Evolutionary conservation across 92 coral and sea anemone genomes (phyloP), one percentile per base, ranked within the genome.

Genomic region (Epizoanthus ramosus): DNA sequence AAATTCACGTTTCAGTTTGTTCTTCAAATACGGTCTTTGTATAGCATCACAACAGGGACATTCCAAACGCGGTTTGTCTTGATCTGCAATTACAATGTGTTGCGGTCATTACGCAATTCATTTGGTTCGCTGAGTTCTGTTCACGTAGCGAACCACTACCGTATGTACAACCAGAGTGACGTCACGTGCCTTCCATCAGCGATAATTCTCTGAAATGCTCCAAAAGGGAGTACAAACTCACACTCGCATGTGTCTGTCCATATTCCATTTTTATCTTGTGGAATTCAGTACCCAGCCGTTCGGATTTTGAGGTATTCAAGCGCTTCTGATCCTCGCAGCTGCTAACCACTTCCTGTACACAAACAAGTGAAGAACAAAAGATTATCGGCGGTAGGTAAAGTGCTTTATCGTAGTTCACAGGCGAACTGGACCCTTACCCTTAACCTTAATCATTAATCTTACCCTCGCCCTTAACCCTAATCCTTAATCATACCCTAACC

Each of bases 161-260:
- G n/a, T n/a, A 9, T 25, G 3, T 17, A 53, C 9, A 70, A n/a
- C 57, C n/a, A 31, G 33, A 10, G 41, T 19, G 35, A 66, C 19
- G 79, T 82, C 79, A 69, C 71, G 58, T 35, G 60, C 70, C 84
- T 25, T 92, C 94, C 59, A 83, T 45, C 37, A 93, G 57, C 19
- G 97, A 90, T 83, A 93, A 71, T 74, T 93, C 97, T 88, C 94
- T 74, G 70, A 93, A 90, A 71, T 79, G 92, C 68, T 93, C 92
- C 88, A 93, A 75, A 24, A 93, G 70, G 39, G 83, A 88, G 59
- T 93, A 93, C 63, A 93, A 72, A 67, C 97, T 93, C 10, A 93
- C 97, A 50, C 87, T 85, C n/a, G 88, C 90, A 65, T 93, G 93
- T 22, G 94, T 91, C 87, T 92, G 94, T 19, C 94, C 94, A 79